These are phyloP conservation scores for Sandelia bainsii DNA, from an alignment of 2,797 vertebrate species.

Conservation along the genomic window DNA sequence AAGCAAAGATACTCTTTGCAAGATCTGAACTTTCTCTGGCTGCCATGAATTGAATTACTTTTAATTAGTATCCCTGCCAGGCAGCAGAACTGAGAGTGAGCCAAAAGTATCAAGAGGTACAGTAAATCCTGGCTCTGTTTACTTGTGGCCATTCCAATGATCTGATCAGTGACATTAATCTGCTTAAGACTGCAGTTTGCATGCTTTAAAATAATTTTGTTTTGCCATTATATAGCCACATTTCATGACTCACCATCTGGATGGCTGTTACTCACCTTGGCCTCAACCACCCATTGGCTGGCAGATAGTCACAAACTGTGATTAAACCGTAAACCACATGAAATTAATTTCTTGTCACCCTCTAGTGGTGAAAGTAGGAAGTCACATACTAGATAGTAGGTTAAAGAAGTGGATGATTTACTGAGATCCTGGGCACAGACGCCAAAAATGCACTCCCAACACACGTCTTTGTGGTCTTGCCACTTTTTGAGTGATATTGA, in stretches of 20 bases:
- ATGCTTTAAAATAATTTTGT: conserved; percentile 37
- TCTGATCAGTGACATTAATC: conserved; percentile 64
- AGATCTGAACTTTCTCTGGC: background rate
- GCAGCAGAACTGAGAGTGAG: conserved; percentile 5
- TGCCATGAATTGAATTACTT: conserved; percentile 22
- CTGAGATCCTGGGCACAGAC: background rate
- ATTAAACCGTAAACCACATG: conserved; percentile 50
- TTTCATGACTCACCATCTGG: conserved; percentile 65
- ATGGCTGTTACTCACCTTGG: conserved; percentile 40
- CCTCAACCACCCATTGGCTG: conserved; percentile 24
- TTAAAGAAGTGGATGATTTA: background rate
- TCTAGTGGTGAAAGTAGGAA: conserved; percentile 22
- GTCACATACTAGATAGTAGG: background rate
- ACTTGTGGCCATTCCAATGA: conserved; percentile 48
- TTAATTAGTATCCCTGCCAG: conserved; percentile 17
- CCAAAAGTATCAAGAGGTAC: conserved; percentile 36
- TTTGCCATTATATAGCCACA: conserved; percentile 35
- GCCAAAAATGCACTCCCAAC: background rate
- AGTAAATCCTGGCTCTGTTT: conserved; percentile 62
- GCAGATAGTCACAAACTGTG: conserved; percentile 42
- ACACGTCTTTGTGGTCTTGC: too few relatives aligned
- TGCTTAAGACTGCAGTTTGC: conserved; percentile 57
- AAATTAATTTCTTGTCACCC: conserved; percentile 38
- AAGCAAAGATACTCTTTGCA: background rate
- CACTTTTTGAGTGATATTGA: background rate